Evolutionary conservation across 2,113 vertebrate species (phyloP).

Genomic region (Entelurus aequoreus): DNA sequence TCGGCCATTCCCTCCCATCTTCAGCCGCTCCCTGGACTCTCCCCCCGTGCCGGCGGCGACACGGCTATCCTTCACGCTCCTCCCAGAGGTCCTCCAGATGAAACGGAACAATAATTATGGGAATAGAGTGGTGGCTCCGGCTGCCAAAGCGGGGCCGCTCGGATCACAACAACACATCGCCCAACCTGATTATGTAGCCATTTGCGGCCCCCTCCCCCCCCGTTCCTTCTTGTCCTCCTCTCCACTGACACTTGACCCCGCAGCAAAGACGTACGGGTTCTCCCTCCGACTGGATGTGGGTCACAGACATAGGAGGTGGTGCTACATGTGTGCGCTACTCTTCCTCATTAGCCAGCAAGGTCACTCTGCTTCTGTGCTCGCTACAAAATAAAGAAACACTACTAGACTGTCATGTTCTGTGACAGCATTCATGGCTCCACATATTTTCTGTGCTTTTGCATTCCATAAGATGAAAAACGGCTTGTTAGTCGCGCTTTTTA

Average conservation of each 20-base stretch:
- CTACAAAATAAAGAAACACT: slow-evolving; percentile 35
- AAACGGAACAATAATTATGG: slow-evolving; percentile 69
- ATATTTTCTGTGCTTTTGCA: too few species aligned
- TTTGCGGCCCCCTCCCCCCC: slow-evolving; percentile 65
- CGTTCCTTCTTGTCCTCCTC: not conserved
- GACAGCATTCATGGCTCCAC: too few species aligned
- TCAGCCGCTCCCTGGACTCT: slow-evolving; percentile 30
- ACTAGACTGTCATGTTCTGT: not conserved
- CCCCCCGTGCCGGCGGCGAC: slow-evolving; percentile 38
- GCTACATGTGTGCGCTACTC: slow-evolving; percentile 65
- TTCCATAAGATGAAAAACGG: too few species aligned
- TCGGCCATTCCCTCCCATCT: slow-evolving; percentile 48
- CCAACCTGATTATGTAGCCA: slow-evolving; percentile 74
- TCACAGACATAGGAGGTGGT: slow-evolving; percentile 46
- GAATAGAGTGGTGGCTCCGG: slow-evolving; percentile 64
- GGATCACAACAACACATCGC: slow-evolving; percentile 74
- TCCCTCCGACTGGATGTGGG: slow-evolving; percentile 60
- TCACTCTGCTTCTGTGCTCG: slow-evolving; percentile 31
- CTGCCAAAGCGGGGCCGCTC: slow-evolving; percentile 65
- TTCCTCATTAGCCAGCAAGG: slow-evolving; percentile 29
- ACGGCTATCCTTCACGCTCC: slow-evolving; percentile 59
- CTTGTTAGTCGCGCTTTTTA: slow-evolving; percentile 59
- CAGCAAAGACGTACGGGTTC: slow-evolving; percentile 10
- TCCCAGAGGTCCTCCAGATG: slow-evolving; percentile 55
- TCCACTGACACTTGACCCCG: not conserved